These are phyloP conservation scores for Hirudinaria manillensis DNA, from an alignment of 2,888 invertebrate species.

Conservation along the genomic window DNA sequence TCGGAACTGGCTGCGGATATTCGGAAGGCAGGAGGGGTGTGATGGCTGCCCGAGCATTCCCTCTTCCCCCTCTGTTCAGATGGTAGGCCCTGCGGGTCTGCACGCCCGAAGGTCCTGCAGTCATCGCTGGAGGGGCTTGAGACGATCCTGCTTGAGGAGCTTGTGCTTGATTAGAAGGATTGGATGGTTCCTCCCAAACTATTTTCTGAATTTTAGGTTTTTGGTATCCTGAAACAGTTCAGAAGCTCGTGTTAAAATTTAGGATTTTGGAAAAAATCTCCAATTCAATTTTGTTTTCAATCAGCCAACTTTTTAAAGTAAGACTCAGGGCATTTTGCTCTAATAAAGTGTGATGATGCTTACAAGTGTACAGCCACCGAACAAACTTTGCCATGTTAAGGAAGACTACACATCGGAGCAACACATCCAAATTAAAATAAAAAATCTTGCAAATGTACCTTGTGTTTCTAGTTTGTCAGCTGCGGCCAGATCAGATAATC, in stretches of 20 bases:
- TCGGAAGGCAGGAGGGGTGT: not conserved
- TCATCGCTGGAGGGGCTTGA: not conserved
- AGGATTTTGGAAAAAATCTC: too few relatives aligned
- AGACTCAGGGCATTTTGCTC: too few relatives aligned
- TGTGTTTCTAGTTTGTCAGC: too few relatives aligned
- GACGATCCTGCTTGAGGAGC: not conserved
- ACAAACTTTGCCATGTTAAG: too few relatives aligned
- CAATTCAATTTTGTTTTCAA: too few relatives aligned
- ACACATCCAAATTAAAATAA: too few relatives aligned
- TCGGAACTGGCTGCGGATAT: not conserved
- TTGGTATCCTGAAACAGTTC: not conserved
- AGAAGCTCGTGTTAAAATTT: not conserved
- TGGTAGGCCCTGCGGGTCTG: conserved; percentile 12
- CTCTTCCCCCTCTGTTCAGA: not conserved
- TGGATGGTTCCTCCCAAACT: conserved; percentile 37
- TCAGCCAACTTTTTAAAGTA: too few relatives aligned
- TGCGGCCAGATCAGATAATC: too few relatives aligned
- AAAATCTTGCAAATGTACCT: too few relatives aligned
- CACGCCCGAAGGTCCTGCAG: conserved; percentile 21
- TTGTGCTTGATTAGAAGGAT: not conserved
- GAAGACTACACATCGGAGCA: conserved; percentile 32
- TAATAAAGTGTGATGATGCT: too few relatives aligned
- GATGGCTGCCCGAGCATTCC: not conserved
- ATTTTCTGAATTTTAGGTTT: conserved; percentile 39
- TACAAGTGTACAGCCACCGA: too few relatives aligned